Percentiles rank a stretch among this genome's conserved stretches.
These are phyloP conservation scores for Pseudopipra pipra DNA, from an alignment of 2,113 vertebrate species.

Conservation along the genomic window DNA sequence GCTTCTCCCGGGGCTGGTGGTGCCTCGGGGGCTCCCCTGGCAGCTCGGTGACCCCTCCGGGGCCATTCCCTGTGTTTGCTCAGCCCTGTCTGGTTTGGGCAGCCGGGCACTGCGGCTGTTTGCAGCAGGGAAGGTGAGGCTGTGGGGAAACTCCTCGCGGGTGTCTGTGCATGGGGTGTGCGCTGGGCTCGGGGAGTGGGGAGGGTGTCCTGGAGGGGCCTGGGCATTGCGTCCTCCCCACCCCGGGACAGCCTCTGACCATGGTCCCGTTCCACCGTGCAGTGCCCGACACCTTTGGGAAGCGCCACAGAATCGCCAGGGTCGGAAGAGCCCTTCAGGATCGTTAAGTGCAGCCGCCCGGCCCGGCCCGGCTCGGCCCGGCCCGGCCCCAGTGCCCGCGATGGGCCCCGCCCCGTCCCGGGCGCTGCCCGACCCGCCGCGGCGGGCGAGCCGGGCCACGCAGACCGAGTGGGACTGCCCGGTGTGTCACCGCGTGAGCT, in stretches of 20 bases:
- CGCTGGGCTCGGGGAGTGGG: fast-evolving
- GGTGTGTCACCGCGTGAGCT: neutral
- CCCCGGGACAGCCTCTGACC: neutral
- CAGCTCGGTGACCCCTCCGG: neutral
- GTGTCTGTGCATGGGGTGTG: no score
- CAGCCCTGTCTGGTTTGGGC: neutral
- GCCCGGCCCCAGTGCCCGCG: neutral
- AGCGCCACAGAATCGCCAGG: neutral
- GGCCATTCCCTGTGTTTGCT: neutral
- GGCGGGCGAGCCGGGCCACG: neutral
- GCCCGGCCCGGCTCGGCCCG: neutral
- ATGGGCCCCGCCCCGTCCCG: neutral
- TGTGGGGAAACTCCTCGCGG: fast-evolving
- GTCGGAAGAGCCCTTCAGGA: neutral
- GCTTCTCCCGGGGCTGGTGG: fast-evolving
- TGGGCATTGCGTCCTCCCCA: neutral
- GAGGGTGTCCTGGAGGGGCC: neutral
- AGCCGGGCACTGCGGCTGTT: fast-evolving
- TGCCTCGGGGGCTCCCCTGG: neutral
- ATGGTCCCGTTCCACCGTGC: neutral
- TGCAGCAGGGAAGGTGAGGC: neutral
- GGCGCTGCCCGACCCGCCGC: fast-evolving
- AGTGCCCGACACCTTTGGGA: neutral
- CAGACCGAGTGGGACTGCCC: neutral
- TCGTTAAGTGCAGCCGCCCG: fast-evolving